Conservation (phyloP, 1,140 invertebrate species). For the Camponotus pennsylvanicus region DNA sequence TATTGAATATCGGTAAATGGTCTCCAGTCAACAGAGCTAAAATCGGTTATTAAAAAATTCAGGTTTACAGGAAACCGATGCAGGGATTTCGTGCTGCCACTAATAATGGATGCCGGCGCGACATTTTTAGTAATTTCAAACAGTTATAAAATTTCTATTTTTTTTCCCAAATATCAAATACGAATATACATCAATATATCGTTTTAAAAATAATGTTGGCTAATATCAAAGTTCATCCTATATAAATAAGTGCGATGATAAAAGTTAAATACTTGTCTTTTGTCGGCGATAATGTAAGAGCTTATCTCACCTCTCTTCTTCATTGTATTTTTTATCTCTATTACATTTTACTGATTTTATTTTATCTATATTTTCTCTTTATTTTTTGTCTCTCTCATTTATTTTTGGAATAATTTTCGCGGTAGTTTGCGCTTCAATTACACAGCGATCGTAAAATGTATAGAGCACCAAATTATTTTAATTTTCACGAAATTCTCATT, state of each 20-base stretch:
- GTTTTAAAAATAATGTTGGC: background rate
- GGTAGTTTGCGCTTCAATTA: background rate
- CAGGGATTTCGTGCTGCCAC: conserved; percentile 42
- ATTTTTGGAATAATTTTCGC: conserved; percentile 16
- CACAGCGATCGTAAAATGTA: background rate
- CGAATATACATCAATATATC: conserved; percentile 4
- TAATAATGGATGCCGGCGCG: conserved; percentile 57
- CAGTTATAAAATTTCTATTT: conserved; percentile 70
- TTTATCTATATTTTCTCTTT: background rate
- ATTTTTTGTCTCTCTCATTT: background rate
- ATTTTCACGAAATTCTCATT: background rate
- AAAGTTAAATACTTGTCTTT: background rate
- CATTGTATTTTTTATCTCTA: background rate
- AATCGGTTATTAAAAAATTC: conserved; percentile 64
- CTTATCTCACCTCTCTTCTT: background rate
- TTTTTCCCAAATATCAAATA: conserved; percentile 36
- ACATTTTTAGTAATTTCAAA: conserved; percentile 57
- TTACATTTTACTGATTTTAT: background rate
- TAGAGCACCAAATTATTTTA: background rate
- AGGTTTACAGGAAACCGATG: conserved; percentile 53
- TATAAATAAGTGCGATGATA: background rate
- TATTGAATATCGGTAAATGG: conserved; percentile 62
- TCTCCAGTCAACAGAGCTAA: conserved; percentile 61
- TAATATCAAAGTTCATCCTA: background rate
- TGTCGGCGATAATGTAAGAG: background rate